Base-by-base conservation (phyloP, 1,140 invertebrate genomes). In the Lasioglossum albipes region DNA sequence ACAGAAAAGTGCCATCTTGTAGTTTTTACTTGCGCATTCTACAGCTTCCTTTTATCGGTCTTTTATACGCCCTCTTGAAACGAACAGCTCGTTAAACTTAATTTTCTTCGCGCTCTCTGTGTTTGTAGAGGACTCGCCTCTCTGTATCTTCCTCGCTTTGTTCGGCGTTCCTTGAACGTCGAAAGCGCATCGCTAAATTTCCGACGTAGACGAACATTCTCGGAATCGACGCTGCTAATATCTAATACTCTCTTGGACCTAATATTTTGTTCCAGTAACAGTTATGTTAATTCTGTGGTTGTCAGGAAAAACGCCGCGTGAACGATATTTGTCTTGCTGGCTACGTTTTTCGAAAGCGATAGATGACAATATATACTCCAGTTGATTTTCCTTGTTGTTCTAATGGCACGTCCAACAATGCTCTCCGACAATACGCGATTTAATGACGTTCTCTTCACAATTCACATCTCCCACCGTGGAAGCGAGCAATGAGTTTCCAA, bases 381-480 rank as follows among this genome's bases (percentile, higher is more conserved):
- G 36, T 0, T 36, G 9, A 10, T 16, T 36, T 36, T 64, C 31
- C 3, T 6, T 5, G 2, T 64, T 16, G 36, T 16, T 3, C 7
- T 9, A 64, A 16, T 18, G 18, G 49, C n/a, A 13, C 13, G 1
- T 20, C 0, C 7, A 31, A 31, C 59, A 20, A 13, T 36, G 27
- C 13, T 41, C 42, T 22, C 16, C 2, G 67, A 62, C 45, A n/a
- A 20, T 69, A 69, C 22, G 45, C 7, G 7, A 49, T 27, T 16
- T 18, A 13, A 41, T 27, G 16, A 67, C 9, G 27, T 16, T 52
- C 42, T 12, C 36, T 62, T 67, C 12, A 10, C 41, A 66, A 85
- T 85, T 85, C 54, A 61, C 83, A 78, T 75, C 66, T 67, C 79
- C 77, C 69, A 45, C 71, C 66, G 83, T 62, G 75, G 59, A 62